These are phyloP conservation scores for Zele albiditarsus DNA, from an alignment of 2,888 invertebrate genomes.

Conservation along the genomic window DNA sequence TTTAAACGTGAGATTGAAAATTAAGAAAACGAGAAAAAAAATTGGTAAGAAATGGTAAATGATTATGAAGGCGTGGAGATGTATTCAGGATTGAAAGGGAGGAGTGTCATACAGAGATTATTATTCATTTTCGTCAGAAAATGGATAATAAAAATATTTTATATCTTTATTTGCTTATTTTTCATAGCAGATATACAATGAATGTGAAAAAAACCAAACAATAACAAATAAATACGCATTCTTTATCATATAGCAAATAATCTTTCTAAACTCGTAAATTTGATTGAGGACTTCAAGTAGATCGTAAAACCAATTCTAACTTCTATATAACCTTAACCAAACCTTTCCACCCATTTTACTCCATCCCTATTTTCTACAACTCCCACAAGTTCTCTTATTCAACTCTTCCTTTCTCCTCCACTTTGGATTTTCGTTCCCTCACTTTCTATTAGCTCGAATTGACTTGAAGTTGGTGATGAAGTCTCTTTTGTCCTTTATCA, in stretches of 20 bases:
- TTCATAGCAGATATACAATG: background rate
- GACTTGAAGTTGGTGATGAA: slow-evolving; percentile 36
- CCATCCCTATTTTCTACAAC: background rate
- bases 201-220: background rate
- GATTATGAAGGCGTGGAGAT: no score
- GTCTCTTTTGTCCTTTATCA: slow-evolving; percentile 43
- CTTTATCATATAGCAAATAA: slow-evolving; percentile 15
- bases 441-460: slow-evolving; percentile 37
- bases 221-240: background rate
- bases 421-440: slow-evolving; percentile 33
- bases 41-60: background rate
- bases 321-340: slow-evolving; percentile 19
- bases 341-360: background rate
- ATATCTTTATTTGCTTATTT: background rate
- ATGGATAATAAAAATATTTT: background rate
- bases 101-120: no score
- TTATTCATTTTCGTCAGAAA: no score
- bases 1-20: background rate
- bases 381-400: background rate
- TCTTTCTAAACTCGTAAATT: slow-evolving; percentile 46
- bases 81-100: no score
- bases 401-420: slow-evolving; percentile 23
- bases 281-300: slow-evolving; percentile 51
- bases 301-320: slow-evolving; percentile 45
- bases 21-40: background rate